Evolutionary conservation across 2,113 vertebrate genomes (phyloP), one percentile per base, ranked within the genome.

Genomic region (Indri indri): DNA sequence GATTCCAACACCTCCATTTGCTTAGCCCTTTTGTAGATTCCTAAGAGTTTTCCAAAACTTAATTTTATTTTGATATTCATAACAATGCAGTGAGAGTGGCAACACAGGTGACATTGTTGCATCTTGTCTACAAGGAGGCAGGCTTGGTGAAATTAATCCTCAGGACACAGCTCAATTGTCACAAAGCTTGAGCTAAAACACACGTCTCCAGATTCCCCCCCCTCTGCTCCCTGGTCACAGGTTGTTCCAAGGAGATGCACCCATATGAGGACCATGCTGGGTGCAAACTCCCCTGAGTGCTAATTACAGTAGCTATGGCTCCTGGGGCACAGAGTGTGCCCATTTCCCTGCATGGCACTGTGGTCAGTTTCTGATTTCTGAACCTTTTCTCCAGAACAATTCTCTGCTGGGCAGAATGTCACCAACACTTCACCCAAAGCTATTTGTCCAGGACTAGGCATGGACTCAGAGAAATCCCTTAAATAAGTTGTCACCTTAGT

Each of bases 311-410:
- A 20, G 32, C 27, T 17, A 6, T 54, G 30, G 30, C 7, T 6
- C 34, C 47, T 14, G 13, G 50, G 5, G 0, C 3, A 27, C 3
- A 27, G 27, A 6, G 22, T 0, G 16, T 11, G 9, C 45, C 54
- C 2, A 13, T 40, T 50, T 25, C 57, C 37, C 10, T 25, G 30
- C 59, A 34, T 27, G 1, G 59, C 47, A 25, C 25, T 3, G 2
- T 4, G 2, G n/a, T 45, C 73, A 20, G 34, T 45, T 86, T 18
- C 13, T 50, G 65, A 63, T 30, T 70, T 70, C 32, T 54, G 7
- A 52, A 16, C 34, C 17, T 32, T 45, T 52, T 23, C n/a, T 81
- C 32, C 54, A 47, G 59, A 73, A 11, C 18, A 14, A 20, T 61
- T 25, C 47, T 50, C 23, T 23, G 18, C 32, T 11, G n/a, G 27